Conservation (phyloP, 2,888 invertebrate species). For the Cantharis lateralis region DNA sequence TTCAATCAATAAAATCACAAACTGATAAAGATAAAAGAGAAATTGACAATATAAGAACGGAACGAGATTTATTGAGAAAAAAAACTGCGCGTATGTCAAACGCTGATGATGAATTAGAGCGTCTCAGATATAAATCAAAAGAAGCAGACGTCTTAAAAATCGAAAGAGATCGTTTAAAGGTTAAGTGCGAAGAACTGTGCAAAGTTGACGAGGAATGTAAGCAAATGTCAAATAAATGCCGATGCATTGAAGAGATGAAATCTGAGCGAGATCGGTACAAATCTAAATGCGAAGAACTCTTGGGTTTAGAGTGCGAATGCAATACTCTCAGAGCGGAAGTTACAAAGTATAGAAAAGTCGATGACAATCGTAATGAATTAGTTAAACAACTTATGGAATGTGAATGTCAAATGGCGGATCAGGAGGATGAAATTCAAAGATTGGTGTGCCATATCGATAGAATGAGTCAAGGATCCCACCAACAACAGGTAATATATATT, state of each 20-base stretch:
- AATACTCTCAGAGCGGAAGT: conserved; percentile 44
- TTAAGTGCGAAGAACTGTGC: conserved; percentile 43
- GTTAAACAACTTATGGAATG: conserved; percentile 60
- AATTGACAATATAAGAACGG: conserved; percentile 23
- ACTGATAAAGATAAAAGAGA: conserved; percentile 22
- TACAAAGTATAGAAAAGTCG: conserved; percentile 46
- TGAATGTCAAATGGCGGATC: conserved; percentile 62
- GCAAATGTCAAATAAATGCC: conserved; percentile 42
- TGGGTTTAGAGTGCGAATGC: conserved; percentile 45
- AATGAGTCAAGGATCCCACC: conserved; percentile 50
- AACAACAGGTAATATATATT: conserved; percentile 47
- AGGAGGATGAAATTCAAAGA: conserved; percentile 63
- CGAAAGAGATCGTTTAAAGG: conserved; percentile 47
- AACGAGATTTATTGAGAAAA: conserved; percentile 37
- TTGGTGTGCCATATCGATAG: conserved; percentile 60
- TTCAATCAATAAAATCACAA: conserved; percentile 12
- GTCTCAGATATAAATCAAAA: conserved; percentile 40
- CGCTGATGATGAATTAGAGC: conserved; percentile 40
- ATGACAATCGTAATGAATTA: conserved; percentile 59
- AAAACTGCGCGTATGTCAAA: conserved; percentile 30
- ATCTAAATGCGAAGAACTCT: conserved; percentile 46
- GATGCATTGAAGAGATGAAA: conserved; percentile 45
- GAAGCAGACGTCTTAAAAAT: conserved; percentile 49
- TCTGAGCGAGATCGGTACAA: conserved; percentile 52
- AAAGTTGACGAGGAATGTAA: conserved; percentile 47